These are phyloP conservation scores for Odontamblyopus rebecca DNA, from an alignment of 2,797 vertebrate species.

Conservation along the genomic window DNA sequence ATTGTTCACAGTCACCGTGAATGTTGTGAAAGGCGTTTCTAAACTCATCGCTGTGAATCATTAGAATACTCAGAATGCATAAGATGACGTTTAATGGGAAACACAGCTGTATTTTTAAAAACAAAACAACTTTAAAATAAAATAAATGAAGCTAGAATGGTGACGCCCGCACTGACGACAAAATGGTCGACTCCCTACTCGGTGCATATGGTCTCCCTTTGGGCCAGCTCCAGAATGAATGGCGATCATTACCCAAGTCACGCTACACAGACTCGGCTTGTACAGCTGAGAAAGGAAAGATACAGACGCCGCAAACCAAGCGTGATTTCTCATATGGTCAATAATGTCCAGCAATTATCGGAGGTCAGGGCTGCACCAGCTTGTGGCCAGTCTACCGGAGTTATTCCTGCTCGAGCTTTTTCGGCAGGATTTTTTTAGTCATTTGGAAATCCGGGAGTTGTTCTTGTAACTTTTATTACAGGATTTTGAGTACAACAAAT, in stretches of 20 bases:
- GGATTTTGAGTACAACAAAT: too few species aligned
- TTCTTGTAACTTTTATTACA: too few species aligned
- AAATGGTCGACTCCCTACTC: conserved; percentile 46
- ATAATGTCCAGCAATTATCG: conserved; percentile 56
- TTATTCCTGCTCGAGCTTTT: conserved; percentile 7
- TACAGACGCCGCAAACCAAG: conserved; percentile 53
- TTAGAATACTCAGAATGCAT: too few species aligned
- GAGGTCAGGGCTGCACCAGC: conserved; percentile 53
- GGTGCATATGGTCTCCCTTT: conserved; percentile 64
- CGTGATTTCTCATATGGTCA: conserved; percentile 57
- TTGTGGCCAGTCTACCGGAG: conserved; percentile 18
- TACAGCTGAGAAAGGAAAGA: conserved; percentile 50
- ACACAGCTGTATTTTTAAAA: too few species aligned
- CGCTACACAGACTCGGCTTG: conserved; percentile 51
- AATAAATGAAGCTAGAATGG: not conserved
- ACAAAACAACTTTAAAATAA: too few species aligned
- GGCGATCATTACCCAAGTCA: conserved; percentile 70
- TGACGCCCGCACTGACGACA: not conserved
- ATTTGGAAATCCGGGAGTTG: not conserved
- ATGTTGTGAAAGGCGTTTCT: too few species aligned
- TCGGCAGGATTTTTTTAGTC: not conserved
- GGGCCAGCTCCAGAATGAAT: conserved; percentile 71
- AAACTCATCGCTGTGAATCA: too few species aligned
- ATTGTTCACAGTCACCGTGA: too few species aligned
- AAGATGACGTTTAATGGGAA: too few species aligned